Evolutionary conservation across 1,140 invertebrate species (phyloP), one percentile per base, ranked within the genome.

Genomic region (Antheraea mylitta): DNA sequence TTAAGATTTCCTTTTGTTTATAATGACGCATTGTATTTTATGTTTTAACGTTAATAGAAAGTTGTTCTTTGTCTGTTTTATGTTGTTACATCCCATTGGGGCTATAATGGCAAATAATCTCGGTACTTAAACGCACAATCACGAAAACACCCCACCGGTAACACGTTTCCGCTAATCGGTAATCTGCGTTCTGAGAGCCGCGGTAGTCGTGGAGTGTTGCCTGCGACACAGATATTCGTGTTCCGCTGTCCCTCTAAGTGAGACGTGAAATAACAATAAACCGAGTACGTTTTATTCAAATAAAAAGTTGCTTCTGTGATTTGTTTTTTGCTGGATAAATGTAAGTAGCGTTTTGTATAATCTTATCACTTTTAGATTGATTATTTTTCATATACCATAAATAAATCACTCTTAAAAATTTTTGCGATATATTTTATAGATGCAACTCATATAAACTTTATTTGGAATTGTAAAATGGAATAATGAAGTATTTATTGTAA

Each of bases 81-180:
- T 73, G 2, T 63, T 18, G 11, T 65, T 76, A 71, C 72, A 64
- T 75, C 76, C 70, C 74, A 80, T 53, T 53, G 9, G 13, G 45
- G 11, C 13, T 53, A 53, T 72, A 70, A 61, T 67, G 76, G 70
- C 66, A 69, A 10, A 64, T 71, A 68, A 62, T 42, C 36, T 61
- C 48, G 13, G 45, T 45, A 36, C 11, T 53, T n/a, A 38, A 60
- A 36, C 7, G 37, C 53, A 68, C 60, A 70, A 69, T 73, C 62
- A 65, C 53, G 38, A 16, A 48, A 53, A 53, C 45, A 66, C 68
- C 68, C 72, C 71, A 72, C 71, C 60, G 67, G 58, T 38, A 19
- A 18, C 37, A 63, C 16, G 22, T 30, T 36, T 19, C 8, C 37
- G 69, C 69, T 58, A 67, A 53, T 13, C 45, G 11, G 45, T 53